Evolutionary conservation across 2,113 vertebrate species (phyloP).

Genomic region (Peucedramus taeniatus): DNA sequence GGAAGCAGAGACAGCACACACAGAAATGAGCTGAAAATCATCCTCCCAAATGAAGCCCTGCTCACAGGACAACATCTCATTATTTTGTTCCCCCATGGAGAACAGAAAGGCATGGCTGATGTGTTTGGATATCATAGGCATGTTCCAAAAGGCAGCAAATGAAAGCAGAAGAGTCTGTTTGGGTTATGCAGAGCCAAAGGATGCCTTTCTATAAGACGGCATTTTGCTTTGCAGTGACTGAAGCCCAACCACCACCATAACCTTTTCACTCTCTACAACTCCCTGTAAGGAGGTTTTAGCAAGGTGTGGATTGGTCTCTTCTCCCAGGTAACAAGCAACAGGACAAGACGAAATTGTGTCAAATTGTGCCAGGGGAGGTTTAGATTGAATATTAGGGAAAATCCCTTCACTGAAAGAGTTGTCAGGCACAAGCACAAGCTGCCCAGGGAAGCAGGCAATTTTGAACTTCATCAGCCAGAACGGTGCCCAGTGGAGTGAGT

Average conservation of each 20-base stretch:
- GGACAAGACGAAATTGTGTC: background rate
- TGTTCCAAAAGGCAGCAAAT: background rate
- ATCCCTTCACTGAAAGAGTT: background rate
- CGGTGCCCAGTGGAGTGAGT: background rate
- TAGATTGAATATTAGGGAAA: background rate
- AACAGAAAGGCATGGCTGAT: background rate
- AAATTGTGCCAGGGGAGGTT: background rate
- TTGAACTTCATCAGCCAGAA: background rate
- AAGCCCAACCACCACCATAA: background rate
- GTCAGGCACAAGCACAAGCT: background rate
- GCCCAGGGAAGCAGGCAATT: background rate
- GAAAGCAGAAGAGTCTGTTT: background rate
- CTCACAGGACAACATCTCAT: constrained; percentile 20
- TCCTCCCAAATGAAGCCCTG: background rate
- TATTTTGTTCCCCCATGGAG: constrained; percentile 31
- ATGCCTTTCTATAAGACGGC: background rate
- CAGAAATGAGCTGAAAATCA: background rate
- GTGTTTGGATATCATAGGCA: background rate
- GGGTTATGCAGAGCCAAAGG: background rate
- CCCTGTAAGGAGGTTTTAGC: background rate
- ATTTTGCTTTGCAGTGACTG: background rate
- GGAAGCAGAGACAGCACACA: rapidly evolving
- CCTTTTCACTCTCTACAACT: background rate
- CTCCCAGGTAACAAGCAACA: background rate
- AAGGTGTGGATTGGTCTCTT: background rate